Conservation (phyloP, 2,797 vertebrate genomes). For the Pyrocephalus nanus region DNA sequence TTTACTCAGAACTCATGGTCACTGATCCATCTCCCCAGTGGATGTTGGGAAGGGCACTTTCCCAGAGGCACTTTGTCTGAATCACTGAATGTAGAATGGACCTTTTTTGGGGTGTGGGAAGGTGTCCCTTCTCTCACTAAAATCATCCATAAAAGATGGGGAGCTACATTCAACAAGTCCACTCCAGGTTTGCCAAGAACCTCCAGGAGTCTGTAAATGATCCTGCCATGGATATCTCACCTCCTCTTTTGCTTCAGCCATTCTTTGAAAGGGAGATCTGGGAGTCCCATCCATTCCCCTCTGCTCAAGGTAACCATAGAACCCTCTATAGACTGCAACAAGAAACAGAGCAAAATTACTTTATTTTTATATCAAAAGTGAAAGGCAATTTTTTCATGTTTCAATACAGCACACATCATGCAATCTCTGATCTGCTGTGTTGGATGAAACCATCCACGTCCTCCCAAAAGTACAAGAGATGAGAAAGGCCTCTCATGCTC, state of each 20-base stretch:
- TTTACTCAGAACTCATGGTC: neutral
- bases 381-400: neutral
- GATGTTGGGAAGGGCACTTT: neutral
- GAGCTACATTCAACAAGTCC: neutral
- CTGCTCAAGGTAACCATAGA: constrained; percentile 83
- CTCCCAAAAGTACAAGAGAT: neutral
- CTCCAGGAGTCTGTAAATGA: neutral
- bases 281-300: constrained; percentile 85
- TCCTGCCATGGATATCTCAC: constrained; percentile 45
- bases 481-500: neutral
- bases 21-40: neutral
- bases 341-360: neutral
- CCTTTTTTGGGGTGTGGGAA: neutral
- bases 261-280: constrained; percentile 79
- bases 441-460: neutral
- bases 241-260: constrained; percentile 79
- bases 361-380: neutral
- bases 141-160: neutral
- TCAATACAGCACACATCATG: neutral
- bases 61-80: neutral
- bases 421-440: neutral
- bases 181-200: neutral
- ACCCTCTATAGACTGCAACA: constrained; percentile 78
- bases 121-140: neutral
- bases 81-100: neutral